Conservation (phyloP, 2,113 vertebrate species). For the Pachypanchax playfairii region DNA sequence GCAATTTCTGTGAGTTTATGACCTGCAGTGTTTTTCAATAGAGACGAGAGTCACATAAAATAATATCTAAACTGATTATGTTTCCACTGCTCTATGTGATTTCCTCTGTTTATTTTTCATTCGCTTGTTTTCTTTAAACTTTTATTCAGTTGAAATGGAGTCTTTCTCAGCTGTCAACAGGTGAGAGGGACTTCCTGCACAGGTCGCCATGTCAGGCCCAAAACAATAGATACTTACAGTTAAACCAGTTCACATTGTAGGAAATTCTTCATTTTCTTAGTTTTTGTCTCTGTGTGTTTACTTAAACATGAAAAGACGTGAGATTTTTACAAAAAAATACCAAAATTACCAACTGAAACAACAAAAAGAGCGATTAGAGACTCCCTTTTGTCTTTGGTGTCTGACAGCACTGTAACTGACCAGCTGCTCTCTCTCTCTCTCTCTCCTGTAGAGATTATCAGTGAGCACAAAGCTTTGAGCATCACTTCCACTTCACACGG, state of each 20-base stretch:
- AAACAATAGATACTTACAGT: too few relatives aligned
- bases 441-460: slow-evolving; percentile 57
- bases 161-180: background rate
- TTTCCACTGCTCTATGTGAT: slow-evolving; percentile 27
- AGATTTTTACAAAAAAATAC: background rate
- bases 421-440: slow-evolving; percentile 38
- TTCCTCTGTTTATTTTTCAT: slow-evolving; percentile 1
- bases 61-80: slow-evolving; percentile 20
- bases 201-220: background rate
- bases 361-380: too few relatives aligned
- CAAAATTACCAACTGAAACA: too few relatives aligned
- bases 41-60: slow-evolving; percentile 15
- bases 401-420: slow-evolving; percentile 50
- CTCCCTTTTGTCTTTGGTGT: too few relatives aligned
- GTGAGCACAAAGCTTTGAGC: slow-evolving; percentile 51
- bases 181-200: background rate
- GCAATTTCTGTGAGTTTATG: slow-evolving; percentile 13
- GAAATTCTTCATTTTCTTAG: too few relatives aligned
- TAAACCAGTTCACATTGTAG: too few relatives aligned
- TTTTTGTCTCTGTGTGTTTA: too few relatives aligned
- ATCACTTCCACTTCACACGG: slow-evolving; percentile 57
- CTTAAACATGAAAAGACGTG: too few relatives aligned
- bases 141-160: background rate
- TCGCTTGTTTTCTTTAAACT: background rate
- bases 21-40: slow-evolving; percentile 4